Evolutionary conservation across 2,113 vertebrate species (phyloP), one percentile per base, ranked within the genome.

Genomic region (Spermophilus dauricus): DNA sequence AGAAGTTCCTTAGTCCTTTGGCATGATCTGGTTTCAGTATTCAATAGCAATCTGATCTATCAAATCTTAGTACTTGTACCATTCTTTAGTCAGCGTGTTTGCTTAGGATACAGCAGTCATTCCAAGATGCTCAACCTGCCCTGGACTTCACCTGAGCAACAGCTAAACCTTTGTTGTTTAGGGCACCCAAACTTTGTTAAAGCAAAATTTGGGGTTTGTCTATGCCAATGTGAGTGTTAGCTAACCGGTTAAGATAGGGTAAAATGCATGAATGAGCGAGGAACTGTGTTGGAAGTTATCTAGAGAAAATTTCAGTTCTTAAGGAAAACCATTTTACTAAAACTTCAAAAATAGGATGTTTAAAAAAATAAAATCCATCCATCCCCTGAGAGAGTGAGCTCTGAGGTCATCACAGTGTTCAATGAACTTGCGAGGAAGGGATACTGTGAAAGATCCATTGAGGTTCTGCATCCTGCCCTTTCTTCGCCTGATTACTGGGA

Each of bases 231-330:
- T 24, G 69, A 48, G 12, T 58, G 4, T 48, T 58, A 9, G 51
- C 24, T n/a, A 6, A 42, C 12, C 11, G 67, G 5, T 42, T 85
- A 92, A 94, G 53, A 61, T 17, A 45, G 73, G 1, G 30, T 82
- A 26, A 70, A 39, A 84, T 32, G 20, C 45, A 48, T 14, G 18
- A 42, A 84, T 90, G 56, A 75, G 17, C 24, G 45, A 93, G 13
- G 42, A n/a, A 6, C n/a, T 32, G 13, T 58, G 13, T 67, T 73
- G 51, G 87, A 87, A 87, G 22, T 58, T 26, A 82, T n/a, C 67
- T 69, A 83, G 84, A 95, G 78, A 78, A 42, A 90, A 20, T 34
- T 73, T 32, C 39, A 80, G 26, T 92, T 95, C 37, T 73, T 81
- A 89, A 76, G 45, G 34, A 95, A 95, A 42, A 65, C 1, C 22